Conservation (phyloP, 2,888 invertebrate genomes). For the Uropetala carovei region DNA sequence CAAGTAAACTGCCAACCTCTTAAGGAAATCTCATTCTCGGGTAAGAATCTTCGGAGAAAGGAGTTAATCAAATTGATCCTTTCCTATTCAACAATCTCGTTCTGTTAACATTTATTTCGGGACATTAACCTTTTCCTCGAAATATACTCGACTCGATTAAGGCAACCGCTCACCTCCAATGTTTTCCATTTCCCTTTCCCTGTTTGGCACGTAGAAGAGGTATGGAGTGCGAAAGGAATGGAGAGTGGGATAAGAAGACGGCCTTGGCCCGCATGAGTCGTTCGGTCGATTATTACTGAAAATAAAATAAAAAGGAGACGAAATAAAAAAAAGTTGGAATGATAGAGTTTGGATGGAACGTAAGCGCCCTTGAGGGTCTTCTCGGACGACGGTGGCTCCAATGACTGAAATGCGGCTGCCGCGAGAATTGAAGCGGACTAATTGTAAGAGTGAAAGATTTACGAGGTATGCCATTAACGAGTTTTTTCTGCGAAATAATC, state of each 20-base stretch:
- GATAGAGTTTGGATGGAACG: neutral
- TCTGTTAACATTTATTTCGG: neutral
- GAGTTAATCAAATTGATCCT: neutral
- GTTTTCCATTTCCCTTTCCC: constrained; percentile 18
- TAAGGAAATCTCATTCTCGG: no score
- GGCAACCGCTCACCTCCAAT: neutral
- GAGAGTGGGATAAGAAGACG: neutral
- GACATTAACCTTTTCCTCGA: neutral
- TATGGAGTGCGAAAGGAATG: no score
- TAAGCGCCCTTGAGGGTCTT: neutral
- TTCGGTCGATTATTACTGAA: neutral
- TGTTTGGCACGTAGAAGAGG: neutral
- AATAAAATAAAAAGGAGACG: neutral
- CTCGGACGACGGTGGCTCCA: neutral
- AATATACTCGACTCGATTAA: neutral
- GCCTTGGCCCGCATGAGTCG: constrained; percentile 21
- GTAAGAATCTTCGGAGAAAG: no score
- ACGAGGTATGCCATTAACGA: no score
- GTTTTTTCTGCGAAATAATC: no score
- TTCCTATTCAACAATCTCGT: neutral
- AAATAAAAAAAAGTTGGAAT: neutral
- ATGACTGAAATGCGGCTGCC: neutral
- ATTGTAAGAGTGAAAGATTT: no score
- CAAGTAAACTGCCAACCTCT: no score
- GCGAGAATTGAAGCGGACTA: neutral